phyloP scores from a whole-genome alignment of 2,888 invertebrate species.

The Caenorhabditis uteleia region DNA sequence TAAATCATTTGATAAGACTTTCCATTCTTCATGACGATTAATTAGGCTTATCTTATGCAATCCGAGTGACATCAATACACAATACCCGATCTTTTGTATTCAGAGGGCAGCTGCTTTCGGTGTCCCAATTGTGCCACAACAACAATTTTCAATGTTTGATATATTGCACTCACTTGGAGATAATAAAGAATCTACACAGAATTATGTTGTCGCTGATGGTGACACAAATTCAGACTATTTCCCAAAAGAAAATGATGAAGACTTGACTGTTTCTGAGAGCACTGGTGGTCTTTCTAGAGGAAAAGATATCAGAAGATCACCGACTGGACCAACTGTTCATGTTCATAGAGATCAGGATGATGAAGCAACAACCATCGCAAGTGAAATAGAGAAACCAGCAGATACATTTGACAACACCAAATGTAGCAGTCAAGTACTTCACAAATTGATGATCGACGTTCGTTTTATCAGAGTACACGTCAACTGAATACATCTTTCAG shows the following conservation, averaged over 20 bases:
- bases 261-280: constrained; percentile 21
- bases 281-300: constrained; percentile 10
- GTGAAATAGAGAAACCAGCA: constrained; percentile 14
- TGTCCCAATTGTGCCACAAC: constrained; percentile 34
- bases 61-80: constrained; percentile 3
- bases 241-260: constrained; percentile 31
- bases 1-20: constrained; percentile 1
- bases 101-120: constrained; percentile 52
- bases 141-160: constrained; percentile 33
- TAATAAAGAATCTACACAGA: constrained; percentile 9
- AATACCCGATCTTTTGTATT: too few species aligned
- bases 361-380: constrained; percentile 17
- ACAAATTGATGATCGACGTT: constrained; percentile 58
- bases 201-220: constrained; percentile 22
- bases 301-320: constrained; percentile 44
- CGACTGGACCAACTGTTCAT: constrained; percentile 24
- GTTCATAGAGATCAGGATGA: constrained; percentile 24
- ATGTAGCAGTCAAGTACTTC: constrained; percentile 56
- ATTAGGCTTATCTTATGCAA: constrained; percentile 11
- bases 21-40: too few species aligned
- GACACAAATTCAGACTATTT: constrained; percentile 26
- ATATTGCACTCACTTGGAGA: constrained; percentile 44
- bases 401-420: constrained; percentile 30
- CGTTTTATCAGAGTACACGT: neutral
- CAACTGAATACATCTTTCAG: constrained; percentile 40